A percentile compares a stretch with the other conserved stretches of the same genome.
Conservation (phyloP, 2,113 vertebrate species). For the Empidonax traillii region DNA sequence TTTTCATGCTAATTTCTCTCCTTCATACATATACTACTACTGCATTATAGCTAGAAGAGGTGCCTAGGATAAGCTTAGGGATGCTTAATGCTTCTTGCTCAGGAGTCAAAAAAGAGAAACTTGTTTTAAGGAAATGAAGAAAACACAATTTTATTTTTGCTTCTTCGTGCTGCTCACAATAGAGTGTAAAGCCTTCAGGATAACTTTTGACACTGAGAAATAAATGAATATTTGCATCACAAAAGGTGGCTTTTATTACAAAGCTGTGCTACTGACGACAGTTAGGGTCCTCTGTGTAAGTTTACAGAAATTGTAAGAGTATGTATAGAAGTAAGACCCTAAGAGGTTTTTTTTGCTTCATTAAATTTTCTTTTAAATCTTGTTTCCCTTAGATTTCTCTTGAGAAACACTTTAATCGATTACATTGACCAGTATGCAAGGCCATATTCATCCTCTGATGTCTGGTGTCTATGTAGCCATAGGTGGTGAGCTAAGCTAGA, state of each 20-base stretch:
- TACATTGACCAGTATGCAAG: background rate
- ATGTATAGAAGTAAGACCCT: background rate
- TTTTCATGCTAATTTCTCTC: background rate
- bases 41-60: background rate
- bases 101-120: background rate
- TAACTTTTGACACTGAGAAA: background rate
- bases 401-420: background rate
- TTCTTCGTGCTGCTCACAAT: background rate
- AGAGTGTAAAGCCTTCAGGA: background rate
- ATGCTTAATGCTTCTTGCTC: background rate
- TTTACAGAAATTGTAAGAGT: background rate
- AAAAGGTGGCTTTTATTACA: background rate
- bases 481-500: background rate
- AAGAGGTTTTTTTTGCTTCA: background rate
- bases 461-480: background rate
- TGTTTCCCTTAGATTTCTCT: background rate
- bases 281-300: background rate
- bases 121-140: background rate
- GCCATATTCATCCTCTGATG: background rate
- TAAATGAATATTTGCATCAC: background rate
- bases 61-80: background rate
- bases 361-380: background rate
- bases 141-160: background rate
- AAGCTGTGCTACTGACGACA: background rate
- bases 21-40: background rate